A percentile compares a stretch with the other conserved stretches of the same genome.
Evolutionary conservation across 2,113 vertebrate species (phyloP).

Genomic region (Nasalis larvatus): DNA sequence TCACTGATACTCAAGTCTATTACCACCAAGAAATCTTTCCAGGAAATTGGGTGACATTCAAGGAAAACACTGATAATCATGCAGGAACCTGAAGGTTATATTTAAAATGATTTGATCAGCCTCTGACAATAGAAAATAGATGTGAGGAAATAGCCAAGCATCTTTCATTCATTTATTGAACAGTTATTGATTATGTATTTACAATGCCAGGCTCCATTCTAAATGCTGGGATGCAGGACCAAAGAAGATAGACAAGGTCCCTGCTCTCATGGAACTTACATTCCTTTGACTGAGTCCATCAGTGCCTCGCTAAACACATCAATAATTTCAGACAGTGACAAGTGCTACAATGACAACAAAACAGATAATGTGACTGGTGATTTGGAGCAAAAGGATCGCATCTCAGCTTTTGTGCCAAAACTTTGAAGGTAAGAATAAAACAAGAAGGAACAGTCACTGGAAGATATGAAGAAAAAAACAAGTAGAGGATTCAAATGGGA

Average conservation of each 20-base stretch:
- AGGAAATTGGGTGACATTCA: constrained; percentile 48
- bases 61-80: constrained; percentile 39
- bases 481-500: background rate
- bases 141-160: background rate
- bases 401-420: background rate
- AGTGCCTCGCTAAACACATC: background rate
- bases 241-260: background rate
- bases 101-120: background rate
- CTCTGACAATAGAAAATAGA: background rate
- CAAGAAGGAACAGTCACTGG: background rate
- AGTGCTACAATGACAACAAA: background rate
- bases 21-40: constrained; percentile 34
- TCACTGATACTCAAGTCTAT: background rate
- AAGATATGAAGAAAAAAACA: background rate
- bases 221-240: background rate
- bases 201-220: background rate
- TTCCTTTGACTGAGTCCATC: background rate
- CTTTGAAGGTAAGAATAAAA: background rate
- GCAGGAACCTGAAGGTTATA: constrained; percentile 64
- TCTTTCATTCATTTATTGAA: background rate
- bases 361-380: background rate
- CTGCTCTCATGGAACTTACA: background rate
- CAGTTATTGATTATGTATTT: background rate
- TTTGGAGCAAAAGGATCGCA: background rate
- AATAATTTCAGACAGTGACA: background rate